Percentiles rank a stretch among this genome's conserved stretches.
Evolutionary conservation across 1,140 invertebrate species (phyloP).

Genomic region (Aradophagus sp.): DNA sequence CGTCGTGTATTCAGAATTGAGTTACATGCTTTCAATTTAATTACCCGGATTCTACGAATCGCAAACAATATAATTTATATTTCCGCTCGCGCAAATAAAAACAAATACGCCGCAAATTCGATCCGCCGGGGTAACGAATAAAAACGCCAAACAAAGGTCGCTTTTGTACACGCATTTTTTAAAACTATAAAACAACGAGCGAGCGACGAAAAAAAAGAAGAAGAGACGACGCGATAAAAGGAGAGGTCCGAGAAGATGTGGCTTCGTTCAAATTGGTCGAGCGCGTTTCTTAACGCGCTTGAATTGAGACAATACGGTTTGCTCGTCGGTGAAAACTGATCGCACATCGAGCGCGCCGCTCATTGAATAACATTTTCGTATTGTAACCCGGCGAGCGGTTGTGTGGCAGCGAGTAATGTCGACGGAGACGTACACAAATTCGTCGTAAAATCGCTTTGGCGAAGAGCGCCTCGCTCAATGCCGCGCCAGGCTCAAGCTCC

Average conservation of each 20-base stretch:
- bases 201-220: too few relatives aligned
- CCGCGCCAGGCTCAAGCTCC: slow-evolving; percentile 65
- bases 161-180: too few relatives aligned
- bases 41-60: slow-evolving; percentile 27
- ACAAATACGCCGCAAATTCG: slow-evolving; percentile 38
- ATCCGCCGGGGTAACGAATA: too few relatives aligned
- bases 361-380: slow-evolving; percentile 41
- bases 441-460: slow-evolving; percentile 65
- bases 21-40: slow-evolving; percentile 40
- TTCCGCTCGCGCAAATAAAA: slow-evolving; percentile 28
- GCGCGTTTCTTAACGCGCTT: too few relatives aligned
- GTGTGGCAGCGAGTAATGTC: slow-evolving; percentile 37
- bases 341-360: slow-evolving; percentile 2
- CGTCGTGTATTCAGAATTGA: slow-evolving; percentile 19
- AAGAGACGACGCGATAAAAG: too few relatives aligned
- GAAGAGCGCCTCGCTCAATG: slow-evolving; percentile 61
- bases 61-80: slow-evolving; percentile 40
- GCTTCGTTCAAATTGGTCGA: too few relatives aligned
- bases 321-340: slow-evolving; percentile 14
- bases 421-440: slow-evolving; percentile 53
- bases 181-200: too few relatives aligned
- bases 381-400: too few relatives aligned
- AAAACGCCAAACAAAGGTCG: too few relatives aligned
- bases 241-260: too few relatives aligned
- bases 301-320: too few relatives aligned